These are phyloP conservation scores for Micronycteris hirsuta DNA, from an alignment of 2,113 vertebrate species.

Conservation along the genomic window DNA sequence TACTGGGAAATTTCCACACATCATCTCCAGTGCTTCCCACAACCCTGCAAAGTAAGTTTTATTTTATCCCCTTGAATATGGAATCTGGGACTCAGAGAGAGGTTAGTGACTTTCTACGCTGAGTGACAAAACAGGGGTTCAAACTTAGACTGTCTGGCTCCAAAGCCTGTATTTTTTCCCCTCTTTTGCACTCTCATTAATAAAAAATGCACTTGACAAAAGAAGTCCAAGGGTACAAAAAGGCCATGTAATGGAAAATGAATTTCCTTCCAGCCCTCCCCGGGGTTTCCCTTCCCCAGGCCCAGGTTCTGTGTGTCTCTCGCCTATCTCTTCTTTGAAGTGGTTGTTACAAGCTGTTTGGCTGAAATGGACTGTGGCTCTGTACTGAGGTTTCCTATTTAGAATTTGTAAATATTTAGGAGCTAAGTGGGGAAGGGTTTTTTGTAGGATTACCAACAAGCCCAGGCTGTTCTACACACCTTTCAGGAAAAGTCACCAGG, in stretches of 20 bases:
- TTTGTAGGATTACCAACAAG: not conserved
- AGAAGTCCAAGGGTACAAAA: not conserved
- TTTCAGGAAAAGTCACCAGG: not conserved
- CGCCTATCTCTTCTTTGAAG: conserved; percentile 7
- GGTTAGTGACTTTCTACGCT: not conserved
- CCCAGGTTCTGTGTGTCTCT: not conserved
- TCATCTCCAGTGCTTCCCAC: not conserved
- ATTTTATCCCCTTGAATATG: not conserved
- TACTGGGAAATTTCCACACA: not conserved
- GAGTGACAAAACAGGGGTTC: not conserved
- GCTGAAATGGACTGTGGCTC: not conserved
- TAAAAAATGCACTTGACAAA: not conserved
- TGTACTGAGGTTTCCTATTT: not conserved
- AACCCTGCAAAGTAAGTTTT: not conserved
- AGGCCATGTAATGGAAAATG: not conserved
- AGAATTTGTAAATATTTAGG: not conserved
- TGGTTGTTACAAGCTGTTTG: not conserved
- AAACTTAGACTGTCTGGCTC: not conserved
- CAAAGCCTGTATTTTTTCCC: not conserved
- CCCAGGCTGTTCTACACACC: not conserved
- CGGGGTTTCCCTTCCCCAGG: not conserved
- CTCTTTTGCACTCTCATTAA: not conserved
- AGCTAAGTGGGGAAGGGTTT: not conserved
- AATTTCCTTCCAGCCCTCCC: not conserved
- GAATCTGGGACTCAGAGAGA: not conserved